Percentiles rank a stretch among this genome's conserved stretches.
Evolutionary conservation across 1,140 invertebrate species (phyloP).

Genomic region (Drosophila kanapiae): DNA sequence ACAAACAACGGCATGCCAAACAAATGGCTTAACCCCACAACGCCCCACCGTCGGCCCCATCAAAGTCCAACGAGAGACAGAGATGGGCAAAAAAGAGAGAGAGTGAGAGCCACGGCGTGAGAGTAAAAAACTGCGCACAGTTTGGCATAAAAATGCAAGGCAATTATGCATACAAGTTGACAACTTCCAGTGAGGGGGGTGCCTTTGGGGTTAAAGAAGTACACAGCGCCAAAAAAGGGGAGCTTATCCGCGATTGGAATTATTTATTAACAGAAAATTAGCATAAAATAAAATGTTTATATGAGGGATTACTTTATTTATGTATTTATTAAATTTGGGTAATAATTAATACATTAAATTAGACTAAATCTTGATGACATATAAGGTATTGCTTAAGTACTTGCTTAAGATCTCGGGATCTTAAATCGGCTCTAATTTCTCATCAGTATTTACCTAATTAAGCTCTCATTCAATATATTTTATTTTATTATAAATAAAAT

Average conservation of each 20-base stretch:
- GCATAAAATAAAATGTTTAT: too few species aligned
- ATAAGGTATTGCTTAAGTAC: too few species aligned
- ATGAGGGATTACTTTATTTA: too few species aligned
- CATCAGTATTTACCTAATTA: too few species aligned
- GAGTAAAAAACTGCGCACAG: conserved; percentile 67
- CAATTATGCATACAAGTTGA: conserved; percentile 83
- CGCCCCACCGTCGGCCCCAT: not conserved
- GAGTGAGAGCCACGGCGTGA: conserved; percentile 22
- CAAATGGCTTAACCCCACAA: conserved; percentile 38
- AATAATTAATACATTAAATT: not conserved
- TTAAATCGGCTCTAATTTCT: too few species aligned
- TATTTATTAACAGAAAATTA: too few species aligned
- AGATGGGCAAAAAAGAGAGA: conserved; percentile 11
- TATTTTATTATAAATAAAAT: too few species aligned
- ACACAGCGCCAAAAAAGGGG: not conserved
- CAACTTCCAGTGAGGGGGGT: conserved; percentile 66
- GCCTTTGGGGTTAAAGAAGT: not conserved
- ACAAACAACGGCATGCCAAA: conserved; percentile 64
- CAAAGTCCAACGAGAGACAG: conserved; percentile 19
- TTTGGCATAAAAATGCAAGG: conserved; percentile 71
- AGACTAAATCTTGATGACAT: too few species aligned
- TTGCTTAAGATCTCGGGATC: too few species aligned
- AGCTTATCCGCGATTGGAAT: not conserved
- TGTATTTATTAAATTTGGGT: too few species aligned
- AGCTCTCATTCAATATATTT: too few species aligned